These are phyloP conservation scores for Ennomos fuscantarius DNA, from an alignment of 2,888 invertebrate species.

Conservation along the genomic window DNA sequence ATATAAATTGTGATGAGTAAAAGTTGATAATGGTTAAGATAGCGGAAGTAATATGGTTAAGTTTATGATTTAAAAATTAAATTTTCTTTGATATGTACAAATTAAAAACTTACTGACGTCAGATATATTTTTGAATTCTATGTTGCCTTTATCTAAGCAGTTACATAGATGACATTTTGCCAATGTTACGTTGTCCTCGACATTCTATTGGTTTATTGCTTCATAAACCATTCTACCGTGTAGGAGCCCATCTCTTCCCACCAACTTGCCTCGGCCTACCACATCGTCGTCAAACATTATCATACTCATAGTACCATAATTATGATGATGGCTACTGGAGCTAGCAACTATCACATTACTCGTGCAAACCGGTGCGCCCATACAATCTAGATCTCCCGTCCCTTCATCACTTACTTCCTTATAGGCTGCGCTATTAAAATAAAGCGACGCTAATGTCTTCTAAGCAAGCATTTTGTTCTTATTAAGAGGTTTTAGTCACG, in stretches of 20 bases:
- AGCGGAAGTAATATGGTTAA: too few species aligned
- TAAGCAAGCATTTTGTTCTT: slow-evolving; percentile 38
- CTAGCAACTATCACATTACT: slow-evolving; percentile 20
- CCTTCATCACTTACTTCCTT: slow-evolving; percentile 40
- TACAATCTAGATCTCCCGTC: slow-evolving; percentile 31
- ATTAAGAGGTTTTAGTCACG: slow-evolving; percentile 40
- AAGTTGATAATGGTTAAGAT: too few species aligned
- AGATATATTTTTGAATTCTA: too few species aligned
- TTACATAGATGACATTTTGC: too few species aligned
- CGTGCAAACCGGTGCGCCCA: slow-evolving; percentile 26
- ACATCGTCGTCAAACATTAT: slow-evolving; percentile 12
- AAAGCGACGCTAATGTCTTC: slow-evolving; percentile 40
- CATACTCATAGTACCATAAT: slow-evolving; percentile 13
- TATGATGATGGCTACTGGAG: slow-evolving; percentile 17
- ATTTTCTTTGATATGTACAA: too few species aligned
- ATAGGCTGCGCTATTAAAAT: slow-evolving; percentile 39
- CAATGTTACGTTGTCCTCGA: not conserved
- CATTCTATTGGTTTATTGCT: slow-evolving; percentile 6
- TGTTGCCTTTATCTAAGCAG: too few species aligned
- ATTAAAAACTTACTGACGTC: too few species aligned
- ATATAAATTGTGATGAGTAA: too few species aligned
- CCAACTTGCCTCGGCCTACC: slow-evolving; percentile 12
- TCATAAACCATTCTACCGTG: slow-evolving; percentile 1
- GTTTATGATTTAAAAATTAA: too few species aligned
- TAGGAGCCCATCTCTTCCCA: not conserved